Percentiles rank a stretch among this genome's conserved stretches.
phyloP scores from a whole-genome alignment of 2,113 vertebrate genomes.

The Entosphenus tridentatus region DNA sequence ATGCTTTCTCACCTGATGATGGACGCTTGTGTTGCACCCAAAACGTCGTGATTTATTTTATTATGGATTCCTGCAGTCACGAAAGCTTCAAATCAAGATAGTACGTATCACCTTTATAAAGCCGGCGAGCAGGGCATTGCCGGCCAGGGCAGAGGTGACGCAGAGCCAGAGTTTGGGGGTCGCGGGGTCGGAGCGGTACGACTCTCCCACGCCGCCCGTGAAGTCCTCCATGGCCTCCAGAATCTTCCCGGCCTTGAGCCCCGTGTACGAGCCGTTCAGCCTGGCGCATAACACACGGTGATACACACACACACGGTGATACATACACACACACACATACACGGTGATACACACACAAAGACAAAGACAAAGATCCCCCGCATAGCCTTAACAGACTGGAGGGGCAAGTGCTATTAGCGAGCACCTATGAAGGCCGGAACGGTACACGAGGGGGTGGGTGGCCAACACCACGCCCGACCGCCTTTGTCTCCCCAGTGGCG shows the following conservation, averaged over 20 bases:
- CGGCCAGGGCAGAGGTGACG: neutral
- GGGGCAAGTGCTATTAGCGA: no score
- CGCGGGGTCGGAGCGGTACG: neutral
- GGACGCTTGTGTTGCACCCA: no score
- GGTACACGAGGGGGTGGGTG: no score
- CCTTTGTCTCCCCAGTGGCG: no score
- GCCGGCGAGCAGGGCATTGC: neutral
- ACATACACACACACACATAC: constrained; percentile 1
- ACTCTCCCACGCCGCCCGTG: constrained; percentile 32
- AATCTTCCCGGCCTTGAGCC: constrained; percentile 35
- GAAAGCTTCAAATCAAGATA: no score
- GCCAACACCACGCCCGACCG: no score
- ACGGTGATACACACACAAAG: neutral
- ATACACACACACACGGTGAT: neutral
- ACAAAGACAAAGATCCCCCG: no score
- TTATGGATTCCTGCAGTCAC: no score
- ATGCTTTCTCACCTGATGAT: no score
- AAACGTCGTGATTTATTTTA: no score
- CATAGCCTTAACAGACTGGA: no score
- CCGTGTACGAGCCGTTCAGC: constrained; percentile 8
- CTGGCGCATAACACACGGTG: neutral
- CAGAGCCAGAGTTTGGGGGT: neutral
- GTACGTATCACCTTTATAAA: neutral
- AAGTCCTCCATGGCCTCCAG: constrained; percentile 61
- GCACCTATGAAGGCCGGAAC: no score